Evolutionary conservation across 1,140 invertebrate species (phyloP).

Genomic region (Acromyrmex heyeri): DNA sequence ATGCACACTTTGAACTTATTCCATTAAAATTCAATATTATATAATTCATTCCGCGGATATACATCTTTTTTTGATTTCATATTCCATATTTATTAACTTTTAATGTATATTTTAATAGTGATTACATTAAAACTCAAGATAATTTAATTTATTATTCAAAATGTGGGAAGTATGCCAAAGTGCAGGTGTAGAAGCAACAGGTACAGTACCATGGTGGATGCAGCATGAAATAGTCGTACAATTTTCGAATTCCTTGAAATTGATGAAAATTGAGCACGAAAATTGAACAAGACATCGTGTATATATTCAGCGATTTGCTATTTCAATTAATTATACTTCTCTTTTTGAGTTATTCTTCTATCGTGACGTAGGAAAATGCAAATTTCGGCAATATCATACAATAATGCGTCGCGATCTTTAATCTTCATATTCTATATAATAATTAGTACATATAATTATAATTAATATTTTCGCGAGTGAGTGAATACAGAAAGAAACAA

Average conservation of each 20-base stretch:
- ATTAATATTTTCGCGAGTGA: neutral
- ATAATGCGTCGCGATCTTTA: neutral
- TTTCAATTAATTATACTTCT: neutral
- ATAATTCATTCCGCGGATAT: neutral
- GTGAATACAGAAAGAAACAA: neutral
- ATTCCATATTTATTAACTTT: neutral
- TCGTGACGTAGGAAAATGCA: neutral
- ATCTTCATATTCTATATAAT: neutral
- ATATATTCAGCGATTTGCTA: neutral
- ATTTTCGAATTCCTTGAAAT: neutral
- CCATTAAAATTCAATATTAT: neutral
- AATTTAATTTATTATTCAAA: constrained; percentile 18
- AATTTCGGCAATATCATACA: neutral
- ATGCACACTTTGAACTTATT: neutral
- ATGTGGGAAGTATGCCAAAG: neutral
- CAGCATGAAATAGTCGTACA: neutral
- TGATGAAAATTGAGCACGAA: neutral
- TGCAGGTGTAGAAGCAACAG: constrained; percentile 15
- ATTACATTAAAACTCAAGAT: neutral
- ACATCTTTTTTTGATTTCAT: neutral
- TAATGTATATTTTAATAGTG: neutral
- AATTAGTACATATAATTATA: neutral
- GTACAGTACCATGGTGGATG: neutral
- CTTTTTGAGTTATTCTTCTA: neutral
- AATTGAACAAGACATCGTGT: neutral